A percentile compares a stretch with the other conserved stretches of the same genome.
These are phyloP conservation scores for Polypterus bichir DNA, from an alignment of 2,113 vertebrate genomes.

Conservation along the genomic window DNA sequence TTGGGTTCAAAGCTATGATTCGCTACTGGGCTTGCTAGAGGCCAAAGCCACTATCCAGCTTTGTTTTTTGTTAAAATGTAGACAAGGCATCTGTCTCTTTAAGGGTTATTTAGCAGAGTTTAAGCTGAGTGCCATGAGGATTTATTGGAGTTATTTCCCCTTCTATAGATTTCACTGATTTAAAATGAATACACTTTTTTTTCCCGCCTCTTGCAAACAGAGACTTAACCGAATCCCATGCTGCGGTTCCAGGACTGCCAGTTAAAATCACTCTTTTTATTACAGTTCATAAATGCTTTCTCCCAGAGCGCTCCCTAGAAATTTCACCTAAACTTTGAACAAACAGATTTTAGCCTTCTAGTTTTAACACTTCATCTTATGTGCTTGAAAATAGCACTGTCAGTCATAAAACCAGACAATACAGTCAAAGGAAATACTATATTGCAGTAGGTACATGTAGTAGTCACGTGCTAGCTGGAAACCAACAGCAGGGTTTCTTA, in stretches of 20 bases:
- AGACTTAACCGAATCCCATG: constrained; percentile 70
- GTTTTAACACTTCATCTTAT: constrained; percentile 47
- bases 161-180: constrained; percentile 13
- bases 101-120: neutral
- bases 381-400: constrained; percentile 50
- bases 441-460: no score
- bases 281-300: constrained; percentile 97
- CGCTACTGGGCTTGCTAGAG: no score
- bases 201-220: constrained; percentile 76
- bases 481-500: no score
- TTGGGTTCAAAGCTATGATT: no score
- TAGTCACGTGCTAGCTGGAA: no score
- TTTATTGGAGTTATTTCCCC: neutral
- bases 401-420: constrained; percentile 59
- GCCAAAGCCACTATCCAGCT: no score
- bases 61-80: constrained; percentile 26
- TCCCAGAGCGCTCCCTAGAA: constrained; percentile 74
- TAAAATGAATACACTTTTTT: constrained; percentile 11
- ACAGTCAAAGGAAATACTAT: constrained; percentile 12
- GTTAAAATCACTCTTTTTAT: constrained; percentile 99
- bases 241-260: constrained; percentile 63
- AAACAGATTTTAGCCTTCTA: constrained; percentile 72
- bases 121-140: neutral
- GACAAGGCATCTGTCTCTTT: constrained; percentile 8
- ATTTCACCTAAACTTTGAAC: constrained; percentile 95